Base-by-base conservation (phyloP, 2,113 vertebrate species). In the Marmota monax region DNA sequence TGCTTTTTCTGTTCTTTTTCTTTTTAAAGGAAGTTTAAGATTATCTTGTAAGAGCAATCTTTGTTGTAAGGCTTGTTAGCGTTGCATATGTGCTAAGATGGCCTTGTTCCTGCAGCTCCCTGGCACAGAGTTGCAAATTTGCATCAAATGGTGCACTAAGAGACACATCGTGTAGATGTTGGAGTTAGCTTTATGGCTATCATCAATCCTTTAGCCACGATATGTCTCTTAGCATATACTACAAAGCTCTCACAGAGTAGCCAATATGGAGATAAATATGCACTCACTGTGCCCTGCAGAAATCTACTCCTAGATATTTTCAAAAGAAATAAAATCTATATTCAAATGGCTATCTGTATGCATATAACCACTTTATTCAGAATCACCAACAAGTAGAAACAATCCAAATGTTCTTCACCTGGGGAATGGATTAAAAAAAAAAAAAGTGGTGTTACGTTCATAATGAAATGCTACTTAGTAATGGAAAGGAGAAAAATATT, bases 391-490 rank as follows among this genome's bases (percentile, higher is more conserved):
- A 89, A 37, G 22, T 39, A 11, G 42, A 84, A 90, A 61, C 1
- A 83, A 45, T 1, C n/a, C 25, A 74, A 83, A 69, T 39, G 4
- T 32, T 34, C 14, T 2, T 82, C 25, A 8, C 23, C 13, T 69
- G 51, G 5, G 2, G 7, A 94, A 70, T 58, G 1, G 16, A 76
- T 78, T 45, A 45, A 45, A 45, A 45, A 42, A 42, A 42, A 42
- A 77, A 65, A 13, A 73, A 61, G 39, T 0, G 9, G 5, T 32
- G 0, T 3, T 27, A 63, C 6, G 22, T 14, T 3, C 8, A 42
- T 32, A 90, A 70, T 37, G 16, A 76, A 76, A 96, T 37, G 37
- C 2, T 65, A 77, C 3, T 58, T 17, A 72, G 18, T 45, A 63
- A 76, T 5, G 70, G 17, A 74, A 94, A 90, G 18, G 25, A 42